Evolutionary conservation across 2,888 invertebrate species (phyloP).

Genomic region (Willowsia nigromaculata): DNA sequence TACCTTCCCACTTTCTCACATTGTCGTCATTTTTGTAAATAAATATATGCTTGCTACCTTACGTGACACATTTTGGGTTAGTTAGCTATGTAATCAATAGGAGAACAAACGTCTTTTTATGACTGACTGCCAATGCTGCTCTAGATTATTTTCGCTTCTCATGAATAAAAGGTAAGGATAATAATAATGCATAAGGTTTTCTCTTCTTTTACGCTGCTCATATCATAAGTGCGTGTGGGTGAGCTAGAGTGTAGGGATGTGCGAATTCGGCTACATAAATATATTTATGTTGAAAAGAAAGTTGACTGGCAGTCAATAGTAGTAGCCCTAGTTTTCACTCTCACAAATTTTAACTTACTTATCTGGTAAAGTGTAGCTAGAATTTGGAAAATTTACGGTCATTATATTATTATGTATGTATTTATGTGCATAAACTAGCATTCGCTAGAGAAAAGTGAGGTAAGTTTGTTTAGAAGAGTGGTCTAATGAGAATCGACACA

Average conservation of each 20-base stretch:
- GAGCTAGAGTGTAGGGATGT: background rate
- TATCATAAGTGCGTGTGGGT: background rate
- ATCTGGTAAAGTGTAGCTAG: background rate
- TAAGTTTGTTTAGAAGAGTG: background rate
- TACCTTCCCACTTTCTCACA: background rate
- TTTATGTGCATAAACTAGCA: background rate
- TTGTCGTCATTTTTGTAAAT: background rate
- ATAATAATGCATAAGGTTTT: background rate
- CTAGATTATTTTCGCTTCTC: background rate
- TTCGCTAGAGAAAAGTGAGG: background rate
- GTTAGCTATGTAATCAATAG: slow-evolving; percentile 62
- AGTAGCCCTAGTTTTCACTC: background rate
- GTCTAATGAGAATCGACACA: slow-evolving; percentile 35
- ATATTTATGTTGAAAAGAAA: slow-evolving; percentile 20
- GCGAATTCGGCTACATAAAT: too few species aligned
- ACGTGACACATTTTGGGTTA: slow-evolving; percentile 9
- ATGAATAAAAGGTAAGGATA: background rate
- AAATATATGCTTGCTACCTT: background rate
- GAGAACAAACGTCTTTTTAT: slow-evolving; percentile 38
- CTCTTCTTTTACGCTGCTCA: background rate
- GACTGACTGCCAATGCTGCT: slow-evolving; percentile 16
- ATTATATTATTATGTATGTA: background rate
- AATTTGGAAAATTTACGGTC: background rate
- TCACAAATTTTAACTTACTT: background rate
- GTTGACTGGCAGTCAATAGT: slow-evolving; percentile 3